phyloP scores from a whole-genome alignment of 2,888 invertebrate species.

The Conistra vaccinii region DNA sequence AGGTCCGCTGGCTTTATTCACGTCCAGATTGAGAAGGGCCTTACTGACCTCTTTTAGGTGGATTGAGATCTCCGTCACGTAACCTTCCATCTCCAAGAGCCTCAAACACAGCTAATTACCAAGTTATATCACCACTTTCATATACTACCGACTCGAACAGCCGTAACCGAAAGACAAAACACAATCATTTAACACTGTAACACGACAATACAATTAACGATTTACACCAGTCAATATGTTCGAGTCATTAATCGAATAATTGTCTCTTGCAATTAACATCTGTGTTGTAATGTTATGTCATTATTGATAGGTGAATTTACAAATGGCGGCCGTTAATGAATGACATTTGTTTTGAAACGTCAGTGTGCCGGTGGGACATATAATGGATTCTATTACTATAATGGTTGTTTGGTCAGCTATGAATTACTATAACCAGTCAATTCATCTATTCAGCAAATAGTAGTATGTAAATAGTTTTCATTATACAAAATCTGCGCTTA shows the following conservation, averaged over 20 bases:
- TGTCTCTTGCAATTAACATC: slow-evolving; percentile 67
- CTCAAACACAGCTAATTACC: slow-evolving; percentile 3
- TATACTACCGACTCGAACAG: slow-evolving; percentile 17
- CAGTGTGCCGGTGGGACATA: slow-evolving; percentile 3
- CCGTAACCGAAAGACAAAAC: slow-evolving; percentile 35
- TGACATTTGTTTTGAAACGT: slow-evolving; percentile 49
- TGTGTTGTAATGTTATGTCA: slow-evolving; percentile 52
- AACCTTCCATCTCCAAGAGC: not conserved
- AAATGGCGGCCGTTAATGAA: slow-evolving; percentile 39
- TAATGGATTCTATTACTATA: slow-evolving; percentile 17
- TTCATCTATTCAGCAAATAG: not conserved
- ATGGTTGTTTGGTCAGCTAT: slow-evolving; percentile 13
- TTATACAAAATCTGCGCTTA: not conserved
- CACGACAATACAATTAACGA: slow-evolving; percentile 60
- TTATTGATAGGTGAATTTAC: slow-evolving; percentile 52
- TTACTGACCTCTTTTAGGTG: too few species aligned
- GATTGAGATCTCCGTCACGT: too few species aligned
- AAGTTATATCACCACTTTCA: slow-evolving; percentile 24
- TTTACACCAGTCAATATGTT: slow-evolving; percentile 53
- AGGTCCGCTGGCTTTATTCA: too few species aligned
- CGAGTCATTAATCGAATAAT: slow-evolving; percentile 66
- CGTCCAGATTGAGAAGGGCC: too few species aligned
- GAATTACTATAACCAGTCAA: slow-evolving; percentile 11
- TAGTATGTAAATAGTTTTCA: not conserved
- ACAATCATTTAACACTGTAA: slow-evolving; percentile 45